Conservation (phyloP, 2,113 vertebrate genomes). For the Brienomyrus brachyistius region DNA sequence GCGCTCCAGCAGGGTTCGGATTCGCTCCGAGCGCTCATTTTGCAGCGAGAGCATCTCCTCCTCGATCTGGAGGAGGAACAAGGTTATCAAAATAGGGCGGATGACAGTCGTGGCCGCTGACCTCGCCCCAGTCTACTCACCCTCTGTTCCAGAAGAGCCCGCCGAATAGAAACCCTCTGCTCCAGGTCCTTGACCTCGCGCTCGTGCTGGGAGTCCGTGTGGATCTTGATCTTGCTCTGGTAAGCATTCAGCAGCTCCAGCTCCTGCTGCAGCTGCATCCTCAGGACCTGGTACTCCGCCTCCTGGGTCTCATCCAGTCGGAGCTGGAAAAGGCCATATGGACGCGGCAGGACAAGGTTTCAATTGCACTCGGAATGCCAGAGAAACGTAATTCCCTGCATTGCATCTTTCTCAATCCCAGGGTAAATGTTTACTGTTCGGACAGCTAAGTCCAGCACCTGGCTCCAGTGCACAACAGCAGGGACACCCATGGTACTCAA, state of each 20-base stretch:
- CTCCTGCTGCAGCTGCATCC: conserved; percentile 86
- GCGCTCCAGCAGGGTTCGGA: conserved; percentile 78
- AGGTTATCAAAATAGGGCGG: neutral
- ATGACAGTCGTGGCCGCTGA: neutral
- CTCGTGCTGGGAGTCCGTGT: conserved; percentile 80
- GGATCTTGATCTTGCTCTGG: conserved; percentile 92
- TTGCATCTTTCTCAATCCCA: neutral
- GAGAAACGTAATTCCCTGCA: neutral
- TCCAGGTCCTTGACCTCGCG: conserved; percentile 81
- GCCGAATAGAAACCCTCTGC: conserved; percentile 80
- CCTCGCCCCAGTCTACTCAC: conserved; percentile 44
- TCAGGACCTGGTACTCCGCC: conserved; percentile 79
- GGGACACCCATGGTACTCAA: neutral
- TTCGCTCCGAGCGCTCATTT: conserved; percentile 80
- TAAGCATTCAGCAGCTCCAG: conserved; percentile 85
- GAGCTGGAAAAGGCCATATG: conserved; percentile 50
- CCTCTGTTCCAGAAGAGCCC: conserved; percentile 83
- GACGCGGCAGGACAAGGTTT: neutral
- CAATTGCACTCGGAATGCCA: neutral
- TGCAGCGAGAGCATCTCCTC: conserved; percentile 85
- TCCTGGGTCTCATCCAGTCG: conserved; percentile 86
- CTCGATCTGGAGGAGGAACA: conserved; percentile 66
- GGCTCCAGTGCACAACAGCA: neutral
- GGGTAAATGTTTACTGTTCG: neutral
- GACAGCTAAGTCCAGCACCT: neutral